Evolutionary conservation across 2,113 vertebrate species (phyloP).

Genomic region (Cygnus atratus): DNA sequence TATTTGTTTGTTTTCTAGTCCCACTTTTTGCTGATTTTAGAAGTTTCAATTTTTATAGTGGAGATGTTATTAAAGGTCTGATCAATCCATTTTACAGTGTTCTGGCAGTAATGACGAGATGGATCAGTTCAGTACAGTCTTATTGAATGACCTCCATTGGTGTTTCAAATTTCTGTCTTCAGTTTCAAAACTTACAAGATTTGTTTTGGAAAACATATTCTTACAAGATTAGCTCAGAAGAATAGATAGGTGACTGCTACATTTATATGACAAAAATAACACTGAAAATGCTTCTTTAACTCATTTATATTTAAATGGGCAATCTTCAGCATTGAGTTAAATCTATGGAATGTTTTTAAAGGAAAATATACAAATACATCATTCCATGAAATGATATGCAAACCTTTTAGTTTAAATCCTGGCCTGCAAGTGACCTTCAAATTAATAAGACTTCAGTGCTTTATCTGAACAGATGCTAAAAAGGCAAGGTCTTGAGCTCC

Average conservation of each 20-base stretch:
- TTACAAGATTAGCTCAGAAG: not conserved
- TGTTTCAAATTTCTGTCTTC: not conserved
- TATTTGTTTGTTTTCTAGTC: not conserved
- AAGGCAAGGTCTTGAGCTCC: slow-evolving; percentile 57
- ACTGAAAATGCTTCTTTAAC: not conserved
- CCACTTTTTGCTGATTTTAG: not conserved
- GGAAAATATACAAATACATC: not conserved
- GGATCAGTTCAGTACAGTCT: not conserved
- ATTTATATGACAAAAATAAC: not conserved
- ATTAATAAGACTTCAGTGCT: slow-evolving; percentile 59
- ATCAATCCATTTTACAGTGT: not conserved
- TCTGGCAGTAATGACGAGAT: not conserved
- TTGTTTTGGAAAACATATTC: not conserved
- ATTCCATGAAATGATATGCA: not conserved
- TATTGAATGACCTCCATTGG: not conserved
- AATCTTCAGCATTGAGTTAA: not conserved
- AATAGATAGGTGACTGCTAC: not conserved
- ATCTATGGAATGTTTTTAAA: not conserved
- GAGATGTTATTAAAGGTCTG: not conserved
- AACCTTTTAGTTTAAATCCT: slow-evolving; percentile 52
- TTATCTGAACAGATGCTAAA: slow-evolving; percentile 71
- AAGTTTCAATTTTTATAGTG: not conserved
- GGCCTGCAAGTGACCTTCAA: slow-evolving; percentile 61
- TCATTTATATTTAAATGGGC: not conserved
- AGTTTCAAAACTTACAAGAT: not conserved